Evolutionary conservation across 37 sponge, comb jelly and placozoan genomes (phyloP).

Genomic region (Ephydatia muelleri): DNA sequence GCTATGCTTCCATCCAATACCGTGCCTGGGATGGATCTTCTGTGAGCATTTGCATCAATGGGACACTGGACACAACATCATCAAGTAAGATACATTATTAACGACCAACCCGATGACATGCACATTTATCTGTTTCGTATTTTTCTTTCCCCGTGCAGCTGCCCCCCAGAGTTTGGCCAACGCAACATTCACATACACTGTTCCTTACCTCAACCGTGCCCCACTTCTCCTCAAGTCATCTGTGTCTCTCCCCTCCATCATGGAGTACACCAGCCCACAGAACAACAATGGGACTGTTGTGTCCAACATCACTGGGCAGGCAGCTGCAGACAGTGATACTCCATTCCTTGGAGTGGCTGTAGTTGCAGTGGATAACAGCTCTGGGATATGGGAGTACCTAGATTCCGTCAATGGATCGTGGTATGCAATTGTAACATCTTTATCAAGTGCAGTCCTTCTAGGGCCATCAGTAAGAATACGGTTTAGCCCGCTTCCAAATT

Average conservation of each 20-base stretch:
- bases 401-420: neutral
- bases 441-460: conserved; percentile 15
- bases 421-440: conserved; percentile 13
- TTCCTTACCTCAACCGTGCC: conserved; percentile 63
- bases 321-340: conserved; percentile 37
- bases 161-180: conserved; percentile 30
- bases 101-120: too few species aligned
- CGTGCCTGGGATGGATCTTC: conserved; percentile 70
- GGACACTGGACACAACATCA: neutral
- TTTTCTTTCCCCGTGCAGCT: neutral
- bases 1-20: conserved; percentile 30
- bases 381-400: conserved; percentile 56
- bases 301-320: neutral
- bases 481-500: conserved; percentile 29
- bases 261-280: conserved; percentile 19
- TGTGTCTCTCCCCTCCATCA: conserved; percentile 24
- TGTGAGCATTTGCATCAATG: neutral
- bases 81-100: neutral
- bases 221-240: conserved; percentile 5
- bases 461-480: neutral
- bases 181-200: conserved; percentile 31
- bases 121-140: neutral
- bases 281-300: conserved; percentile 17
- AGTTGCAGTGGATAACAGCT: neutral
- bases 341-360: conserved; percentile 33